Evolutionary conservation across 2,888 invertebrate species (phyloP), one percentile per base, ranked within the genome.

Genomic region (Plebejus argus): DNA sequence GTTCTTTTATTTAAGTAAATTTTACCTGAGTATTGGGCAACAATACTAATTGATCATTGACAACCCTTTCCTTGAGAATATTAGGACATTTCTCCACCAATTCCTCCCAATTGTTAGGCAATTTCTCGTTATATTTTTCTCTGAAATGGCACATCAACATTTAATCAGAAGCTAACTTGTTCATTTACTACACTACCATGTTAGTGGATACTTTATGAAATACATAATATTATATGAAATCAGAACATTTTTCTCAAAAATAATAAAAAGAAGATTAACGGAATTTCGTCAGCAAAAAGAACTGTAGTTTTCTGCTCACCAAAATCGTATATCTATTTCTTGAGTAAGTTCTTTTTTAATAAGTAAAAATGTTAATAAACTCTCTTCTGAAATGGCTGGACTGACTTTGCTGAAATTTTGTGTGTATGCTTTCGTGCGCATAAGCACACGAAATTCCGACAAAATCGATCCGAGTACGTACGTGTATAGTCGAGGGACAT

Each of bases 91-190:
- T 91, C 83, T 96, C 95, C 35, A 96, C 89, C 75, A 96, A 86
- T 77, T 95, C 93, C 84, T 96, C 91, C 96, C 97, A 97, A 86
- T 96, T 95, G 15, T 90, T 90, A 0, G 97, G 97, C 76, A 97
- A 89, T 77, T 95, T 95, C 86, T 97, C 96, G 1, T 94, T 90
- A 83, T 95, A 96, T 79, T 95, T 94, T 79, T 95, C 92, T 78
- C 95, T 95, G 83, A 95, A 92, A 90, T 77, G 71, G 76, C 66
- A 56, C 53, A 70, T 61, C 20, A 28, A 61, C 18, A 66, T 66
- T 66, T 15, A 5, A 28, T 33, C n/a, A 58, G 1, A 28, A 15
- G 28, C 12, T 66, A 3, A 28, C 10, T 12, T 28, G 18, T 28
- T 61, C 4, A 18, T 33, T 66, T 28, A 18, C 53, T 53, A 53